A percentile compares a stretch with the other conserved stretches of the same genome.
Conservation (phyloP, 2,888 invertebrate genomes). For the Netelia fuscicornis region DNA sequence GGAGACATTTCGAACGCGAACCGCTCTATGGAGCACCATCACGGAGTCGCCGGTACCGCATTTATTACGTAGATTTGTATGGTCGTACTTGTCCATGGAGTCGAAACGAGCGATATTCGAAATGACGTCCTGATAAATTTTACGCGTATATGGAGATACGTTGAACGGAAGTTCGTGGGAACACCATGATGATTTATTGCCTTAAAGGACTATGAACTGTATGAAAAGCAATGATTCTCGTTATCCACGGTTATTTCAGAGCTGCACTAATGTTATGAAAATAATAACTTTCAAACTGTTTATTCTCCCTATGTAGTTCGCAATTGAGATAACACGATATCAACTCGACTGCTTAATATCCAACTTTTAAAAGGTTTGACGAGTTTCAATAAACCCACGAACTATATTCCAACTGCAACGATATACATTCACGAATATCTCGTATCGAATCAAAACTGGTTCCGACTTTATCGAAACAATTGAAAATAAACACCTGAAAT, state of each 20-base stretch:
- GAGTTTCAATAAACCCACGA: too few species aligned
- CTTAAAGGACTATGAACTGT: background rate
- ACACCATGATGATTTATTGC: conserved; percentile 2
- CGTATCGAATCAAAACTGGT: too few species aligned
- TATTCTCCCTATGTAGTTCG: too few species aligned
- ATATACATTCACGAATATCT: too few species aligned
- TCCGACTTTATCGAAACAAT: too few species aligned
- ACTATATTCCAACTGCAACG: too few species aligned
- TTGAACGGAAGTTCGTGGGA: conserved; percentile 1
- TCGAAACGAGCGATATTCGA: conserved; percentile 8
- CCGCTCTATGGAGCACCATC: background rate
- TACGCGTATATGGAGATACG: background rate
- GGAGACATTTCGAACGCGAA: background rate
- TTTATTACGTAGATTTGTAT: conserved; percentile 19
- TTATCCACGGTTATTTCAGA: background rate
- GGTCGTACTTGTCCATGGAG: conserved; percentile 1
- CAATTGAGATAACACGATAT: too few species aligned
- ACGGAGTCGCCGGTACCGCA: background rate
- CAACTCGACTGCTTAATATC: too few species aligned
- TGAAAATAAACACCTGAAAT: too few species aligned
- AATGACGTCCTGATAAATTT: conserved; percentile 33
- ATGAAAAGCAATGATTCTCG: conserved; percentile 7
- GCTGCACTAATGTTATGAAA: background rate
- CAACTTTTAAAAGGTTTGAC: too few species aligned
- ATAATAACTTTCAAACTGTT: background rate